Evolutionary conservation across 2,888 invertebrate genomes (phyloP).

Genomic region (Caradrina clavipalpis): DNA sequence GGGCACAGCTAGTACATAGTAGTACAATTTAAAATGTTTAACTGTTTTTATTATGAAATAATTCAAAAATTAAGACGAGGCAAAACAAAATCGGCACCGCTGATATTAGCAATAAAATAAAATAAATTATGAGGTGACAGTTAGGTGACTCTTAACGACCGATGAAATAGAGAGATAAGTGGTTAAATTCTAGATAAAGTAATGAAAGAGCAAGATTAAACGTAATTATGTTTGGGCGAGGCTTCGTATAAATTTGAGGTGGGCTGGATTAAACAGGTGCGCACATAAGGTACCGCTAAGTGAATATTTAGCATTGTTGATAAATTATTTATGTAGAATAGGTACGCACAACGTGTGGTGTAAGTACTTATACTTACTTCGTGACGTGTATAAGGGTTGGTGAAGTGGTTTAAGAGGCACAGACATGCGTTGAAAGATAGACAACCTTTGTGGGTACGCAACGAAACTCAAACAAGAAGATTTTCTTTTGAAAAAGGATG

Average conservation of each 20-base stretch:
- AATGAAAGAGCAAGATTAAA: slow-evolving; percentile 36
- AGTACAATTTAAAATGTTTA: too few species aligned
- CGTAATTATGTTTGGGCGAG: slow-evolving; percentile 22
- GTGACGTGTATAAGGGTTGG: not conserved
- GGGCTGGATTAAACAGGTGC: slow-evolving; percentile 32
- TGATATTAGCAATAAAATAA: slow-evolving; percentile 28
- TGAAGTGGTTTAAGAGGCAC: not conserved
- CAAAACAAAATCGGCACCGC: too few species aligned
- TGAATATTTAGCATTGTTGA: slow-evolving; percentile 53
- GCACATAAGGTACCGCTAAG: slow-evolving; percentile 38
- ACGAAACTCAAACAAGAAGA: not conserved
- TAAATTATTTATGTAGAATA: slow-evolving; percentile 45
- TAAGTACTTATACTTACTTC: slow-evolving; percentile 14
- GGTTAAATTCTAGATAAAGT: slow-evolving; percentile 25
- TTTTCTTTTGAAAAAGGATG: not conserved
- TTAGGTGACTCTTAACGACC: slow-evolving; percentile 40
- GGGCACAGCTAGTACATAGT: too few species aligned
- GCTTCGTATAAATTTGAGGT: slow-evolving; percentile 32
- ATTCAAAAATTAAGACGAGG: too few species aligned
- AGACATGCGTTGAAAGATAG: not conserved
- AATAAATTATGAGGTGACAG: slow-evolving; percentile 33
- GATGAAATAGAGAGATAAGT: slow-evolving; percentile 44
- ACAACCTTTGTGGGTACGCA: not conserved
- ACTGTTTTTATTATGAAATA: too few species aligned
- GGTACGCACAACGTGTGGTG: slow-evolving; percentile 15